Evolutionary conservation across 2,113 vertebrate species (phyloP).

Genomic region (Heteronetta atricapilla): DNA sequence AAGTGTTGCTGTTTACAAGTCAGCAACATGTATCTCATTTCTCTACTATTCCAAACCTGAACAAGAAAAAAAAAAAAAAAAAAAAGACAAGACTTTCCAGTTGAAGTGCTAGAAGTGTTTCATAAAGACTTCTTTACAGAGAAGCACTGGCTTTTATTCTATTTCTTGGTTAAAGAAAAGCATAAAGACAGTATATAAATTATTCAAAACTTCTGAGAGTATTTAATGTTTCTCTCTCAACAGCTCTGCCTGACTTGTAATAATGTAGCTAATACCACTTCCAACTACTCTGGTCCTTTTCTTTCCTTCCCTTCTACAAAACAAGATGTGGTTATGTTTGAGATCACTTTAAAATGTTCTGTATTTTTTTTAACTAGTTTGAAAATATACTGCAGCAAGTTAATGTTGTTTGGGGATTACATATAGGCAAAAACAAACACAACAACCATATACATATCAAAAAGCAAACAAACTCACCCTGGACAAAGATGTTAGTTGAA

Average conservation of each 20-base stretch:
- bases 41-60: not conserved
- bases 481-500: not conserved
- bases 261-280: not conserved
- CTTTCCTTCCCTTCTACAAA: not conserved
- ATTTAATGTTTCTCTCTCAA: not conserved
- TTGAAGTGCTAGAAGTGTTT: not conserved
- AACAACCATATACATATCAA: not conserved
- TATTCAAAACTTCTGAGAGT: not conserved
- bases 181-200: not conserved
- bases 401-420: not conserved
- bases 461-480: not conserved
- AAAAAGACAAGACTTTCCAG: not conserved
- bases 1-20: not conserved
- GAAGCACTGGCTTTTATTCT: not conserved
- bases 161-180: not conserved
- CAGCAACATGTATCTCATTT: not conserved
- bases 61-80: not conserved
- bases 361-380: not conserved
- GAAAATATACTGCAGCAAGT: not conserved
- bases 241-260: not conserved
- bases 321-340: not conserved
- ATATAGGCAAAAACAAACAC: not conserved
- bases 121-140: not conserved
- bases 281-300: not conserved
- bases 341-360: not conserved